phyloP scores from a whole-genome alignment of 2,113 vertebrate genomes.

The Rynchops niger region DNA sequence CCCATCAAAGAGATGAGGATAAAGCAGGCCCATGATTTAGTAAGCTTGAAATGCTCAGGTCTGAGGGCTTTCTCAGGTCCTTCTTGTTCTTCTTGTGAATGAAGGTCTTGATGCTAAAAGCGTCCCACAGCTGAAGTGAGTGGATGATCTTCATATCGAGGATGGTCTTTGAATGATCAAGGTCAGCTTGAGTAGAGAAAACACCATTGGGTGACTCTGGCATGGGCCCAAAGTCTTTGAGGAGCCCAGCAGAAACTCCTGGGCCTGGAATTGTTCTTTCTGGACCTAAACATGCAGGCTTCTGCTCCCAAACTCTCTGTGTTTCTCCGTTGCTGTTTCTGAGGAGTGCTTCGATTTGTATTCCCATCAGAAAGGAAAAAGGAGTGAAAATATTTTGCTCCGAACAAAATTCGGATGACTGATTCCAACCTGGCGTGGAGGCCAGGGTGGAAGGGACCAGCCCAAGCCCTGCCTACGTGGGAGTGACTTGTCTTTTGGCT shows the following conservation, averaged over 20 bases:
- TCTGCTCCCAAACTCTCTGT: not conserved
- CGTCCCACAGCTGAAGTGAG: not conserved
- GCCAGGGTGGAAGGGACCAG: not conserved
- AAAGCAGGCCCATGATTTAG: not conserved
- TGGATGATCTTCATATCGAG: not conserved
- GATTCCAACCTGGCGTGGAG: not conserved
- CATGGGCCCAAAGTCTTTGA: not conserved
- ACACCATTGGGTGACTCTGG: not conserved
- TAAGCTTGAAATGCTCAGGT: not conserved
- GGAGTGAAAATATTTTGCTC: not conserved
- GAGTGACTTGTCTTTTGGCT: not conserved
- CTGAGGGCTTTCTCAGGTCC: not conserved
- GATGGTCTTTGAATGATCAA: not conserved
- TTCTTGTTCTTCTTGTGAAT: not conserved
- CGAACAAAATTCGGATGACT: not conserved
- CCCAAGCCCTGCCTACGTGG: not conserved
- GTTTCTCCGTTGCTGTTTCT: not conserved
- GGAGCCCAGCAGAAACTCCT: not conserved
- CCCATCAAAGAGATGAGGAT: not conserved
- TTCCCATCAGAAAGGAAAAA: not conserved
- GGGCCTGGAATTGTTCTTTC: not conserved
- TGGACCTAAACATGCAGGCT: not conserved
- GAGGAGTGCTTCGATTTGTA: not conserved
- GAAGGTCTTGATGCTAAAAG: not conserved
- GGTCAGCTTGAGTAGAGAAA: not conserved